These are phyloP conservation scores for Zosterops hypoxanthus DNA, from an alignment of 2,113 vertebrate species.

Conservation along the genomic window DNA sequence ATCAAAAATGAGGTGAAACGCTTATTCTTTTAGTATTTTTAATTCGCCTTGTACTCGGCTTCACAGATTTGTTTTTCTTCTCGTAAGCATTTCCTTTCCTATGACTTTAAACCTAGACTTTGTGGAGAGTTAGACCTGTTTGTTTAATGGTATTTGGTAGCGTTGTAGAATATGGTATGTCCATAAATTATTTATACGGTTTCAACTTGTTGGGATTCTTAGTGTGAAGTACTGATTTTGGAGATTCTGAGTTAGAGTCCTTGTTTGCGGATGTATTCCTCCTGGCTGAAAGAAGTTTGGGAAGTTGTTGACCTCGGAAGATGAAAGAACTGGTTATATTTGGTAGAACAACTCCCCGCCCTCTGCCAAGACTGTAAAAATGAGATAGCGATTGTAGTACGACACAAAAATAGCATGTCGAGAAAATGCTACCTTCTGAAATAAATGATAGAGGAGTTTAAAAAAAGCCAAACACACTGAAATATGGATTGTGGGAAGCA, in stretches of 20 bases:
- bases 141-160: not conserved
- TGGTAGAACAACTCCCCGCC: constrained; percentile 36
- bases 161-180: not conserved
- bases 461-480: not conserved
- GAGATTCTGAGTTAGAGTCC: not conserved
- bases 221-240: not conserved
- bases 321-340: constrained; percentile 49
- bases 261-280: not conserved
- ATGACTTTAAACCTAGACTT: not conserved
- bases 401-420: not conserved
- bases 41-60: not conserved
- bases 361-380: constrained; percentile 44
- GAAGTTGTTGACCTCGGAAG: constrained; percentile 61
- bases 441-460: not conserved
- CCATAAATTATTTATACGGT: not conserved
- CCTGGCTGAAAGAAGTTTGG: not conserved
- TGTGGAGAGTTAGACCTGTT: not conserved
- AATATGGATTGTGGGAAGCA: not conserved
- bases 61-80: not conserved
- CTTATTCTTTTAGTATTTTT: not conserved
- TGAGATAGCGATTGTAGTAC: constrained; percentile 38
- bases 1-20: not conserved
- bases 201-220: not conserved
- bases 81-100: not conserved
- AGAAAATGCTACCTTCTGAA: constrained; percentile 4